Percentiles rank a stretch among this genome's conserved stretches.
Evolutionary conservation across 1,140 invertebrate species (phyloP).

Genomic region (Drosophila navojoa): DNA sequence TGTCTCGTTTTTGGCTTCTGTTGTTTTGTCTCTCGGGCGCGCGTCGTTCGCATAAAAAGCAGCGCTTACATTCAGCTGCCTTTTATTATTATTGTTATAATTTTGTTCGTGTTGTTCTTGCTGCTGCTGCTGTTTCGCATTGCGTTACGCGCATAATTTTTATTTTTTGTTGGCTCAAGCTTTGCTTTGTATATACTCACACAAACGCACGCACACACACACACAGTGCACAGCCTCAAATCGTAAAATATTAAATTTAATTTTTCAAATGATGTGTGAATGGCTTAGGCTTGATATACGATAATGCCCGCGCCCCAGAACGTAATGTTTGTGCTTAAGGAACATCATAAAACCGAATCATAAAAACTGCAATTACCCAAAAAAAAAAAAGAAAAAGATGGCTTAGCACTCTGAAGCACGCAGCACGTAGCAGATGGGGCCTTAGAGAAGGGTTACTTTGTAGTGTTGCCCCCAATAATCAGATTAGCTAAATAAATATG

Average conservation of each 20-base stretch:
- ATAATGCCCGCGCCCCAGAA: conserved; percentile 58
- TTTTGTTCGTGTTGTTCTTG: conserved; percentile 45
- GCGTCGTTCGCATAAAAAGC: conserved; percentile 62
- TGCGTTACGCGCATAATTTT: conserved; percentile 73
- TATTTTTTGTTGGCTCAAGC: conserved; percentile 54
- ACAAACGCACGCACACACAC: conserved; percentile 4
- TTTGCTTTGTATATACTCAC: conserved; percentile 48
- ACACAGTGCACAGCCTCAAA: conserved; percentile 56
- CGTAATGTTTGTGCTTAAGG: conserved; percentile 50
- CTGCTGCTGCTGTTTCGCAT: conserved; percentile 58
- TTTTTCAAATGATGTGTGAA: conserved; percentile 81
- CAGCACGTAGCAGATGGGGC: neutral
- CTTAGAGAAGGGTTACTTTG: conserved; percentile 19
- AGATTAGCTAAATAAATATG: conserved; percentile 7
- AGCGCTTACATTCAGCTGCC: conserved; percentile 63
- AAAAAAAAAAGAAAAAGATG: conserved; percentile 6
- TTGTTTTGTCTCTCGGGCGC: conserved; percentile 50
- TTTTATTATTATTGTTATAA: conserved; percentile 82
- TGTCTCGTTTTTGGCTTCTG: conserved; percentile 25
- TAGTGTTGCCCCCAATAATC: neutral
- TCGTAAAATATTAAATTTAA: conserved; percentile 83
- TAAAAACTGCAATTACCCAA: conserved; percentile 48
- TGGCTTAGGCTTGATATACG: conserved; percentile 78
- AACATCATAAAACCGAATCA: conserved; percentile 45
- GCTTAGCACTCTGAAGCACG: neutral